phyloP scores from a whole-genome alignment of 2,797 vertebrate species.

The Diplodus puntazzo region DNA sequence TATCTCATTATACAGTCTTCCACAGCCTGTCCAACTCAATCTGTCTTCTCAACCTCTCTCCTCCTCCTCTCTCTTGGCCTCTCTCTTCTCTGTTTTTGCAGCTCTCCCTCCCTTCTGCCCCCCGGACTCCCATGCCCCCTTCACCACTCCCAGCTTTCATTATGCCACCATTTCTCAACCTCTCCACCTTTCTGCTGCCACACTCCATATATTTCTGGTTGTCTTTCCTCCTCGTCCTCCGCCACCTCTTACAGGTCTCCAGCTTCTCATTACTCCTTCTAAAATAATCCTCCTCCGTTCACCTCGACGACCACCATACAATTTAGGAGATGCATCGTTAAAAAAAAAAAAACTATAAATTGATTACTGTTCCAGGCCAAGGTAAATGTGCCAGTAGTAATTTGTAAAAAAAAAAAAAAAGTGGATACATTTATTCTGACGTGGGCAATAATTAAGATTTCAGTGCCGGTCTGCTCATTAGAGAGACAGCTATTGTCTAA shows the following conservation, averaged over 20 bases:
- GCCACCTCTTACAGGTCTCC: constrained; percentile 21
- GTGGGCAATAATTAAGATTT: constrained; percentile 47
- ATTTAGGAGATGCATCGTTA: constrained; percentile 47
- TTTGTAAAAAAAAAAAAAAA: constrained; percentile 20
- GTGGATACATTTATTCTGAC: constrained; percentile 38
- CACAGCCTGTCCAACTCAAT: constrained; percentile 73
- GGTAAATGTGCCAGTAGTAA: constrained; percentile 41
- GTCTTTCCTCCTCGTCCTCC: constrained; percentile 19
- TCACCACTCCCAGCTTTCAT: constrained; percentile 57
- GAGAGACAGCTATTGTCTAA: constrained; percentile 46
- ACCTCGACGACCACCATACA: constrained; percentile 15
- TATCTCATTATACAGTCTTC: constrained; percentile 75
- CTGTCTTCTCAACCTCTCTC: constrained; percentile 57
- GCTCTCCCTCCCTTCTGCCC: background rate
- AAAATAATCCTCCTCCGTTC: constrained; percentile 48
- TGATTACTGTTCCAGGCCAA: constrained; percentile 24
- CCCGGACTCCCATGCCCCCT: background rate
- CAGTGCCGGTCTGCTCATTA: constrained; percentile 44
- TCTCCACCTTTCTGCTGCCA: constrained; percentile 52
- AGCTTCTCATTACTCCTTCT: constrained; percentile 44
- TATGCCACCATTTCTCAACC: constrained; percentile 64
- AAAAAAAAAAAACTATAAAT: constrained; percentile 31
- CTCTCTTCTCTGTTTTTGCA: constrained; percentile 48
- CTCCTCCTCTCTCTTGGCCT: constrained; percentile 50
- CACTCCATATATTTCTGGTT: constrained; percentile 51